Evolutionary conservation across 2,888 invertebrate species (phyloP).

Genomic region (Drosophila colorata): DNA sequence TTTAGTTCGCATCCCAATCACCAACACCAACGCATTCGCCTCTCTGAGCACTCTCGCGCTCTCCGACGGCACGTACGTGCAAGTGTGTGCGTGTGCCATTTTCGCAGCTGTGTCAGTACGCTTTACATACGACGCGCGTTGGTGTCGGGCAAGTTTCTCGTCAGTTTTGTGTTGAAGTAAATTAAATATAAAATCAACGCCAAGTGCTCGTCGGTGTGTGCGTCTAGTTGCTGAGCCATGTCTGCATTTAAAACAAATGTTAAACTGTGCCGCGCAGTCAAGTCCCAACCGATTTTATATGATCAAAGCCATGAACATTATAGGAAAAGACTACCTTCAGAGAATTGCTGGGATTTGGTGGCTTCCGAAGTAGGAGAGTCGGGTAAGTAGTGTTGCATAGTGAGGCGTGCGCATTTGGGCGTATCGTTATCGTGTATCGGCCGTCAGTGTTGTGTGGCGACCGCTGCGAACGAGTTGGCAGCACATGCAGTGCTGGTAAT

Average conservation of each 20-base stretch:
- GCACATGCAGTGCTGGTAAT: slow-evolving; percentile 6
- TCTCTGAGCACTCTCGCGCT: slow-evolving; percentile 40
- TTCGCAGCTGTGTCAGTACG: slow-evolving; percentile 51
- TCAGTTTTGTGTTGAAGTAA: slow-evolving; percentile 37
- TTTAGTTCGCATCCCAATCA: slow-evolving; percentile 23
- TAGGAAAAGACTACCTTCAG: slow-evolving; percentile 57
- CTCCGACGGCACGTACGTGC: slow-evolving; percentile 17
- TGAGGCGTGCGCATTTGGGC: slow-evolving; percentile 55
- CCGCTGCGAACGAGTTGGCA: slow-evolving; percentile 39
- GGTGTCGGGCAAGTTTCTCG: slow-evolving; percentile 55
- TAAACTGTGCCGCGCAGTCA: slow-evolving; percentile 66
- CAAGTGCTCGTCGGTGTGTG: slow-evolving; percentile 24
- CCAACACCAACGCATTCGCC: slow-evolving; percentile 19
- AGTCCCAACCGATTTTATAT: slow-evolving; percentile 63
- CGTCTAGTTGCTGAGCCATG: slow-evolving; percentile 33
- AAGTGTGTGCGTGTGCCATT: slow-evolving; percentile 19
- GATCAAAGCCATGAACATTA: slow-evolving; percentile 64
- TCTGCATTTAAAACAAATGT: slow-evolving; percentile 36
- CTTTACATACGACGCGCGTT: slow-evolving; percentile 56
- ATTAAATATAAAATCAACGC: slow-evolving; percentile 33
- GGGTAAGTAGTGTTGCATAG: slow-evolving; percentile 70
- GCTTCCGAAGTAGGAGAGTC: slow-evolving; percentile 53
- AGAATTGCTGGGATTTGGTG: slow-evolving; percentile 68
- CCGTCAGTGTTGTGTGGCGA: background rate
- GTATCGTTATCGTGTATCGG: slow-evolving; percentile 52